These are phyloP conservation scores for Felis catus DNA, from an alignment of 2,113 vertebrate species.

Conservation along the genomic window F.catus_Fca126_mat1.0 CM031421.1:37767001-37767500, in stretches of 20 bases:
- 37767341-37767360: not conserved
- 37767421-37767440: not conserved
- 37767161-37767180: not conserved
- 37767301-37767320: not conserved
- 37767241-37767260: not conserved
- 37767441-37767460: not conserved
- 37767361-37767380: not conserved
- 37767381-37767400: not conserved
- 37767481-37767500: not conserved
- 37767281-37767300: not conserved
- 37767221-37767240: not conserved
- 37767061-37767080: not conserved
- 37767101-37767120: not conserved
- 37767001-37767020: not conserved
- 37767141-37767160: conserved; percentile 50
- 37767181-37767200: conserved; percentile 22
- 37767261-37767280: not conserved
- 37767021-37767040: not conserved
- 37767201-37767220: not conserved
- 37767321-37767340: not conserved
- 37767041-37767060: not conserved
- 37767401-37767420: not conserved
- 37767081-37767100: not conserved
- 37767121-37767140: conserved; percentile 35
- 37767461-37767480: not conserved